These are phyloP conservation scores for Propithecus coquereli DNA, from an alignment of 2,113 vertebrate genomes.

Conservation along the genomic window DNA sequence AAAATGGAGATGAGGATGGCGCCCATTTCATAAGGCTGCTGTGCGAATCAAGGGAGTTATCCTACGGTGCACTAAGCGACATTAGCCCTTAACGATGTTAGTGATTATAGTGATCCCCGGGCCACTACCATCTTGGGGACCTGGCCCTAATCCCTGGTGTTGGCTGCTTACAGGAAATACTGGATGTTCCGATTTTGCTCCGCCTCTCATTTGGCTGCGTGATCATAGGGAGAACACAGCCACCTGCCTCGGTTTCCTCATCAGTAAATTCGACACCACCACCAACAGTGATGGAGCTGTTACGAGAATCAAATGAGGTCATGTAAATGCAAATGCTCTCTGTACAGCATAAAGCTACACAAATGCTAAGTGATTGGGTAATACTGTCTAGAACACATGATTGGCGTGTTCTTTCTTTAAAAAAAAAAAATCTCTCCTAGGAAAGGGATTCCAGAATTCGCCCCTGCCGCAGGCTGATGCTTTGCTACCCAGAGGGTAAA, in stretches of 20 bases:
- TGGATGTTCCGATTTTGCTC: not conserved
- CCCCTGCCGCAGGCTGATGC: not conserved
- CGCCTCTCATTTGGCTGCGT: not conserved
- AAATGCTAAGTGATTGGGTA: not conserved
- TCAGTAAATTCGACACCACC: not conserved
- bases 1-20: not conserved
- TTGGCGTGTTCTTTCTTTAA: not conserved
- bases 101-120: not conserved
- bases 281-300: not conserved
- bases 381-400: not conserved
- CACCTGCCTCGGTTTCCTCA: not conserved
- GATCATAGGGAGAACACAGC: not conserved
- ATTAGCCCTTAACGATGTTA: fast-evolving
- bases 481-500: not conserved
- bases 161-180: not conserved
- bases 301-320: not conserved
- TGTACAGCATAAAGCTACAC: not conserved
- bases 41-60: not conserved
- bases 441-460: not conserved
- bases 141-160: not conserved
- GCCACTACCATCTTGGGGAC: not conserved
- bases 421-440: not conserved
- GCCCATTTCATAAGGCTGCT: too few species aligned
- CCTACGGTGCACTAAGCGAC: not conserved
- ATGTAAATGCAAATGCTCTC: not conserved